Evolutionary conservation across 2,113 vertebrate genomes (phyloP).

Genomic region (Nothocercus julius): DNA sequence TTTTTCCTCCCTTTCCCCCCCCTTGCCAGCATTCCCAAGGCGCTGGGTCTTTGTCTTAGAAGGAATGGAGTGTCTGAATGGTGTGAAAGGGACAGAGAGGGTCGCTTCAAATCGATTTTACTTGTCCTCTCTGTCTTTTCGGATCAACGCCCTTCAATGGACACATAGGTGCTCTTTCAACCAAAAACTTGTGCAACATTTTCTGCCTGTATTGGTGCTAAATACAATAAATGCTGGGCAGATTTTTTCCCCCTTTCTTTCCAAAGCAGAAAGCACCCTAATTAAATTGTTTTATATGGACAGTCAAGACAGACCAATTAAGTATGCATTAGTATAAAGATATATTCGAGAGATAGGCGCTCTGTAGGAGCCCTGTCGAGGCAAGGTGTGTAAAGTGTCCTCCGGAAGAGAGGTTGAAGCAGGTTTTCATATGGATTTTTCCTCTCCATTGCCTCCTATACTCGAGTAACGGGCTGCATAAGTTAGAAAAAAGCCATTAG

Average conservation of each 20-base stretch:
- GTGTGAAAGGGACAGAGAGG: constrained; percentile 88
- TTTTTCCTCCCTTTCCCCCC: neutral
- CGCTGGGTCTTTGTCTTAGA: constrained; percentile 83
- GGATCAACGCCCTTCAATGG: constrained; percentile 90
- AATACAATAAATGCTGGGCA: constrained; percentile 84
- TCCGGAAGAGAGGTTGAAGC: constrained; percentile 36
- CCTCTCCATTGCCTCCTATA: constrained; percentile 56
- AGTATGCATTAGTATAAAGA: constrained; percentile 83
- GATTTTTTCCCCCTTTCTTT: constrained; percentile 73
- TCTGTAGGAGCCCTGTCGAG: constrained; percentile 55
- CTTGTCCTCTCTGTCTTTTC: constrained; percentile 89
- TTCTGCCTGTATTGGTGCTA: constrained; percentile 86
- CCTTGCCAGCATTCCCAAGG: constrained; percentile 81
- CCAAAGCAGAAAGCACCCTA: constrained; percentile 80
- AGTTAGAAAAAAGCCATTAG: constrained; percentile 72
- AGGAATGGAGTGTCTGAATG: constrained; percentile 86
- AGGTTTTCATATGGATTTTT: constrained; percentile 64
- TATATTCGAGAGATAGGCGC: constrained; percentile 77
- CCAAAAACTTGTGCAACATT: constrained; percentile 89
- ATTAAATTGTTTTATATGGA: constrained; percentile 86
- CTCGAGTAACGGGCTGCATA: constrained; percentile 55
- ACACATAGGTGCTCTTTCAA: constrained; percentile 86
- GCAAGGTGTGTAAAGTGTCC: constrained; percentile 71
- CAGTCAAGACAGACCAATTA: constrained; percentile 82
- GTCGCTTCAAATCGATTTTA: constrained; percentile 89